phyloP scores from a whole-genome alignment of 2,888 invertebrate genomes.

The Trissonchulus latispiculum region DNA sequence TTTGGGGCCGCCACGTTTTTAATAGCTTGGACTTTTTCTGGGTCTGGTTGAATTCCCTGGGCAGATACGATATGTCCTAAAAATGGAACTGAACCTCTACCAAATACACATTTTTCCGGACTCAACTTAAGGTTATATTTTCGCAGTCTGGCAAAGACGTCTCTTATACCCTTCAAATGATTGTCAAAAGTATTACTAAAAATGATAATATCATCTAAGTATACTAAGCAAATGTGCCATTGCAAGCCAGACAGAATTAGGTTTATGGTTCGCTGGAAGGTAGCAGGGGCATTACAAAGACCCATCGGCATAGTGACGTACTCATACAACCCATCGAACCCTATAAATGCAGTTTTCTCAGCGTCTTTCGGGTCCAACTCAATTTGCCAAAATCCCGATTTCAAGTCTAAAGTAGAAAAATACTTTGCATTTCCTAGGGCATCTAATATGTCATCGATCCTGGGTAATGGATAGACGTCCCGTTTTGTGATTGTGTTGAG shows the following conservation, averaged over 20 bases:
- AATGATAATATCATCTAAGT: constrained; percentile 19
- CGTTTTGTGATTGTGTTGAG: constrained; percentile 2
- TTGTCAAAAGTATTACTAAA: neutral
- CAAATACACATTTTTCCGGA: neutral
- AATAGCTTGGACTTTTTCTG: neutral
- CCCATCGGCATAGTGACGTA: constrained; percentile 27
- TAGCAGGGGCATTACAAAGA: constrained; percentile 26
- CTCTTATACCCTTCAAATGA: neutral
- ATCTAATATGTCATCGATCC: neutral
- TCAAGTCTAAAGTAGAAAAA: constrained; percentile 21
- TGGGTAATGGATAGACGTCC: constrained; percentile 1
- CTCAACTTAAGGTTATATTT: constrained; percentile 1
- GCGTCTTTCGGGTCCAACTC: constrained; percentile 18
- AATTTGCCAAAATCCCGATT: constrained; percentile 23
- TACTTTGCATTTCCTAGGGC: neutral
- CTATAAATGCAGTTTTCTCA: constrained; percentile 25
- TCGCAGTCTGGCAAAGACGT: neutral
- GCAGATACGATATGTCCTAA: constrained; percentile 7
- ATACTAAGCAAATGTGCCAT: neutral
- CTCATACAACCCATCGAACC: constrained; percentile 26
- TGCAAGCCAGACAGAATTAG: neutral
- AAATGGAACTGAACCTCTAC: neutral
- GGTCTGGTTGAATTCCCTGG: neutral
- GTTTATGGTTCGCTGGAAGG: constrained; percentile 26
- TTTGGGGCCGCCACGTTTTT: neutral